Conservation (phyloP, 2,888 invertebrate genomes). For the Elaeidobius kamerunicus region DNA sequence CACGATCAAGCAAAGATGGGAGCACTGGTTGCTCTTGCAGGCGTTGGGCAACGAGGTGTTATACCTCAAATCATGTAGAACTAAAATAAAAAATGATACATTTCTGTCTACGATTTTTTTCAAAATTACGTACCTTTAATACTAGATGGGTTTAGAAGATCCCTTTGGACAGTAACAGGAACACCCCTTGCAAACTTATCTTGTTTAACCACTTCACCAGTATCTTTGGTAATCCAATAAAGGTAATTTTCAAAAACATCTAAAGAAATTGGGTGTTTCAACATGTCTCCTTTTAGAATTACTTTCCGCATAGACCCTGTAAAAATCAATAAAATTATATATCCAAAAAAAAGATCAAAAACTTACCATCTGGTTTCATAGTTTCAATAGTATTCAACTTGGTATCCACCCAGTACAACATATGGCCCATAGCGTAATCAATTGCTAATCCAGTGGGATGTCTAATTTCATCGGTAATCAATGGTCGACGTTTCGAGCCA, state of each 20-base stretch:
- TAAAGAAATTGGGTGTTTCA: conserved; percentile 79
- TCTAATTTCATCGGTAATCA: conserved; percentile 77
- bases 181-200: conserved; percentile 98
- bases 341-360: background rate
- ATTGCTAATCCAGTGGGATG: conserved; percentile 88
- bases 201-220: conserved; percentile 82
- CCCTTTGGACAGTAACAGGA: conserved; percentile 75
- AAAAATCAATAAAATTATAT: too few relatives aligned
- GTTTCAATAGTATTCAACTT: conserved; percentile 89
- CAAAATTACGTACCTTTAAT: conserved; percentile 61
- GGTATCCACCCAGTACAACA: conserved; percentile 94
- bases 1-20: conserved; percentile 89
- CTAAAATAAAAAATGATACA: conserved; percentile 47
- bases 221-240: conserved; percentile 90
- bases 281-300: conserved; percentile 67
- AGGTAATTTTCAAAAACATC: conserved; percentile 93
- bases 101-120: background rate
- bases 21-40: conserved; percentile 73
- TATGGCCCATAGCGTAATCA: conserved; percentile 85
- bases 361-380: conserved; percentile 72
- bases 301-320: conserved; percentile 60
- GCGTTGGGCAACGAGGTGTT: conserved; percentile 69
- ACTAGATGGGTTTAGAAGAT: conserved; percentile 82
- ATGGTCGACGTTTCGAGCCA: conserved; percentile 78
- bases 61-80: conserved; percentile 81